Evolutionary conservation across 2,888 invertebrate genomes (phyloP).

Genomic region (Xestia sexstrigata): DNA sequence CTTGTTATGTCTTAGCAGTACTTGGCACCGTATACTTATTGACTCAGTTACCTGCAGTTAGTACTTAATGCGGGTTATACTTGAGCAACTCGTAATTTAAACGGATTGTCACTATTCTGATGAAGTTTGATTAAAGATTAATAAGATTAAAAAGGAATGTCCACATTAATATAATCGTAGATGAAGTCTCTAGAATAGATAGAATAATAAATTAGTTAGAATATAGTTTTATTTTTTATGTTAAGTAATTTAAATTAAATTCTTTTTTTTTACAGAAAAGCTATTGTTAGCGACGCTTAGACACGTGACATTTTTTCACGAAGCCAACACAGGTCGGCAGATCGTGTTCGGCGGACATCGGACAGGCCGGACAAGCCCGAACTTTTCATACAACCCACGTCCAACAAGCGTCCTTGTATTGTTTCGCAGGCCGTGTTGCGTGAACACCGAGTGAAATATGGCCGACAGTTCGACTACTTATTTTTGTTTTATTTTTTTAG

Average conservation of each 20-base stretch:
- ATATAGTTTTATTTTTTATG: neutral
- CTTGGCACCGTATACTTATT: constrained; percentile 43
- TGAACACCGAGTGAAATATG: constrained; percentile 89
- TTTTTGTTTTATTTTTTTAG: constrained; percentile 88
- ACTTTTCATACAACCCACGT: constrained; percentile 77
- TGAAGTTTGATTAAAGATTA: neutral
- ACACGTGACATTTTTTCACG: constrained; percentile 64
- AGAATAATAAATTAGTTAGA: neutral
- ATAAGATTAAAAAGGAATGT: neutral
- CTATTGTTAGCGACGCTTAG: constrained; percentile 34
- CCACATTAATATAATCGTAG: constrained; percentile 20
- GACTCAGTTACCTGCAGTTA: constrained; percentile 22
- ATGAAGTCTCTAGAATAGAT: neutral
- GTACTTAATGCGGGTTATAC: constrained; percentile 24
- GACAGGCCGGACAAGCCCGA: constrained; percentile 68
- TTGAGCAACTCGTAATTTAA: constrained; percentile 25
- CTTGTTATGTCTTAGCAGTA: constrained; percentile 27
- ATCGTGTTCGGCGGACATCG: constrained; percentile 63
- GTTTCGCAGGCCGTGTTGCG: constrained; percentile 89
- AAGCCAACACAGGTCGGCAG: constrained; percentile 60
- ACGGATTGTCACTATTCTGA: constrained; percentile 5
- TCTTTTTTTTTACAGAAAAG: constrained; percentile 39
- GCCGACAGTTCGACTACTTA: constrained; percentile 88
- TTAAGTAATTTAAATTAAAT: constrained; percentile 8
- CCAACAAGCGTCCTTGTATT: constrained; percentile 88